A percentile compares a stretch with the other conserved stretches of the same genome.
These are phyloP conservation scores for Zhuqinia jingwanae DNA, from an alignment of 2,888 invertebrate species.

Conservation along the genomic window DNA sequence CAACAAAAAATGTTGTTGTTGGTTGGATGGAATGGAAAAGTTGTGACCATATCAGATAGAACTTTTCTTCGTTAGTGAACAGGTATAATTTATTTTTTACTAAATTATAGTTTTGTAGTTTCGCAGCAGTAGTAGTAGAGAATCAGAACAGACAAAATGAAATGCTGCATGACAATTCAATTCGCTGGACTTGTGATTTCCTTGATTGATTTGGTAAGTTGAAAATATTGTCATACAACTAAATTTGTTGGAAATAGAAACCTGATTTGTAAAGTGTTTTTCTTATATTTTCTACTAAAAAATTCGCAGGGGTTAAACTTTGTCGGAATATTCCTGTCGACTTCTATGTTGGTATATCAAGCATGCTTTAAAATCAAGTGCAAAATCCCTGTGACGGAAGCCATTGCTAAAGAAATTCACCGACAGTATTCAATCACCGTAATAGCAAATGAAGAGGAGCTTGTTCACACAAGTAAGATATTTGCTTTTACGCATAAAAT, in stretches of 20 bases:
- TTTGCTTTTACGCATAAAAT: too few species aligned
- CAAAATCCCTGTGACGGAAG: slow-evolving; percentile 49
- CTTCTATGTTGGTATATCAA: slow-evolving; percentile 21
- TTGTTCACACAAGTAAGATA: slow-evolving; percentile 3
- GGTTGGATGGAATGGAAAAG: too few species aligned
- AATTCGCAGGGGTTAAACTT: slow-evolving; percentile 38
- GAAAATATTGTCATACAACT: background rate
- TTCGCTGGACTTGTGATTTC: slow-evolving; percentile 32
- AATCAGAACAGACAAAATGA: too few species aligned
- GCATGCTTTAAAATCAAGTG: slow-evolving; percentile 49
- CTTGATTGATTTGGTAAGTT: slow-evolving; percentile 55
- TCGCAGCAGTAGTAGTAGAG: too few species aligned
- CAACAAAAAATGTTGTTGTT: too few species aligned
- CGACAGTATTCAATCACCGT: slow-evolving; percentile 10
- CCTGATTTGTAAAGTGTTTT: background rate
- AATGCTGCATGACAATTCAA: slow-evolving; percentile 54
- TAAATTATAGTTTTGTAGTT: too few species aligned
- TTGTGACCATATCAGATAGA: too few species aligned
- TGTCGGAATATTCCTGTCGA: slow-evolving; percentile 48
- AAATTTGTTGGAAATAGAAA: background rate
- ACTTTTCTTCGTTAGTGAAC: too few species aligned
- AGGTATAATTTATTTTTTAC: too few species aligned
- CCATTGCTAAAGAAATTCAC: slow-evolving; percentile 54
- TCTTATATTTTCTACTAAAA: background rate
- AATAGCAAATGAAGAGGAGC: slow-evolving; percentile 25